Conservation (phyloP, 2,797 vertebrate genomes). For the Chloroceryle amazona region DNA sequence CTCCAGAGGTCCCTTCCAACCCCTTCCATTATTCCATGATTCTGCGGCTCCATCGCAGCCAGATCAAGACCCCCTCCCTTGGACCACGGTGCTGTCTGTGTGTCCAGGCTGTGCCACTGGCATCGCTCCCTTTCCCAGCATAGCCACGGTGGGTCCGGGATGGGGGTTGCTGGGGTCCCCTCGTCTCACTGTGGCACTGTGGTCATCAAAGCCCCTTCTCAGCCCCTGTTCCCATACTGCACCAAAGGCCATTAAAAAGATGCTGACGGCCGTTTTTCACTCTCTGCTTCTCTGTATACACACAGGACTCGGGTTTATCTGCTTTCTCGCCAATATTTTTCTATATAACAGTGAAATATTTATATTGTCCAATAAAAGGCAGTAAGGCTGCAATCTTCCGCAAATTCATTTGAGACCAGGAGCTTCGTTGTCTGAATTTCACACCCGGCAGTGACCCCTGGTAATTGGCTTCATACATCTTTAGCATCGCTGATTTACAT, state of each 20-base stretch:
- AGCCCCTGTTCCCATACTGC: accelerated
- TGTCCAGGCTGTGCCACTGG: accelerated
- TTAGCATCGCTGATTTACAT: constrained; percentile 73
- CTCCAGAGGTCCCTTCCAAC: too few relatives aligned
- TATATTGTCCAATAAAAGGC: constrained; percentile 71
- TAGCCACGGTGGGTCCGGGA: accelerated
- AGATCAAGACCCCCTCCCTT: neutral
- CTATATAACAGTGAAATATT: constrained; percentile 72
- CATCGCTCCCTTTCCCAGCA: accelerated
- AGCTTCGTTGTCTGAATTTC: constrained; percentile 40
- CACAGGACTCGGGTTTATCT: constrained; percentile 51
- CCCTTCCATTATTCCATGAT: too few relatives aligned
- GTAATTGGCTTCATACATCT: constrained; percentile 81
- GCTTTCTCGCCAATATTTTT: constrained; percentile 64
- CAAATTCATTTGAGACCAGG: constrained; percentile 32
- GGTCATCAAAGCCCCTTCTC: neutral
- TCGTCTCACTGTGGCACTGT: accelerated
- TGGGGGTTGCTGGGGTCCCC: neutral
- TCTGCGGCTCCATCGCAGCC: accelerated
- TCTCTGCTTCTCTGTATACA: constrained; percentile 56
- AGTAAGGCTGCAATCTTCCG: constrained; percentile 28
- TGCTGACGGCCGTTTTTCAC: constrained; percentile 52
- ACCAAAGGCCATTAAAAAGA: constrained; percentile 34
- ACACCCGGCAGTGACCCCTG: constrained; percentile 51
- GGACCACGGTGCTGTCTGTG: accelerated